Conservation (phyloP, 2,797 vertebrate genomes). For the Morus bassanus region DNA sequence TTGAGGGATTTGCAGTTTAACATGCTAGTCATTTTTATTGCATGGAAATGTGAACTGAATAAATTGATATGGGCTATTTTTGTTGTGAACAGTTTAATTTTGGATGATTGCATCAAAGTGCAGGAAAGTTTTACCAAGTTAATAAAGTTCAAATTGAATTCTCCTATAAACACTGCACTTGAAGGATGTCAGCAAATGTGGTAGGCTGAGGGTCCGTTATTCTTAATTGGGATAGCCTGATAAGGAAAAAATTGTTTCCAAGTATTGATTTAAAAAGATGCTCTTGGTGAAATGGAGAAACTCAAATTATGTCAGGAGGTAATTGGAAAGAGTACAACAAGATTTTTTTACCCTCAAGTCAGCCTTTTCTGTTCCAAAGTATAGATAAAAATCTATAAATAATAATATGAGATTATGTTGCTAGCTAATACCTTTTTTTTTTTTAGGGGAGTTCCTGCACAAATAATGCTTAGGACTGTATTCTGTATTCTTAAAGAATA, state of each 20-base stretch:
- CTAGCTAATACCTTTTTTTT: background rate
- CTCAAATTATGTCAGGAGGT: background rate
- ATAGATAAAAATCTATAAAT: background rate
- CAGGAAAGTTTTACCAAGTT: background rate
- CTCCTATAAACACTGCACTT: background rate
- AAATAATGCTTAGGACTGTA: background rate
- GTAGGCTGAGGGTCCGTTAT: background rate
- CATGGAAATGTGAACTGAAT: background rate
- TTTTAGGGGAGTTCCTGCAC: background rate
- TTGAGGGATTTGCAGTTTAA: background rate
- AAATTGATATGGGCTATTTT: background rate
- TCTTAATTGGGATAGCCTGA: background rate
- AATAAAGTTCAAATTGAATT: slow-evolving; percentile 19
- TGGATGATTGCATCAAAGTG: background rate
- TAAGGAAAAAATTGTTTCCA: background rate
- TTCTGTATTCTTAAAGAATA: background rate
- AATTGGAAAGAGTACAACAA: background rate
- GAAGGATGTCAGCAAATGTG: background rate
- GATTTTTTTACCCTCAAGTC: background rate
- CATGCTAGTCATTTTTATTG: background rate
- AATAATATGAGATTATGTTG: background rate
- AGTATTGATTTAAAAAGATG: background rate
- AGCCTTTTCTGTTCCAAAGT: background rate
- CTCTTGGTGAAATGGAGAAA: background rate
- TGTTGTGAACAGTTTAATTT: background rate